A percentile compares a stretch with the other conserved stretches of the same genome.
phyloP scores from a whole-genome alignment of 2,888 invertebrate genomes.

The Stenichneumon culpator region DNA sequence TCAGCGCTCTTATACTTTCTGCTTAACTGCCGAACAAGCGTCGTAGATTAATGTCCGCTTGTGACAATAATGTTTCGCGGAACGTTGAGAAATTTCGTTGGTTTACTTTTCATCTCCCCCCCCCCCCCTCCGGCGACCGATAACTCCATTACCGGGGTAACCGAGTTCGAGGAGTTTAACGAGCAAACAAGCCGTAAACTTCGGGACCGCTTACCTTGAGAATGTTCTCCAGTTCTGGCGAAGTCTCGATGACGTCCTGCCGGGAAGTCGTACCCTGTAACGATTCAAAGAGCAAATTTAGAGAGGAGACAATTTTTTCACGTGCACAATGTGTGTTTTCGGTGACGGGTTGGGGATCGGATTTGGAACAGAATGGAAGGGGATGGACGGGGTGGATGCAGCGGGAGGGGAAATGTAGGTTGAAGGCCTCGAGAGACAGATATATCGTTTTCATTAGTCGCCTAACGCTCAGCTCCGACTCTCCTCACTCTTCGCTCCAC shows the following conservation, averaged over 20 bases:
- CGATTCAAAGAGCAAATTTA: conserved; percentile 13
- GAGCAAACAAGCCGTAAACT: conserved; percentile 45
- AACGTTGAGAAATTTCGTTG: conserved; percentile 20
- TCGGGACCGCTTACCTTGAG: conserved; percentile 87
- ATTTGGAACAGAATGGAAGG: conserved; percentile 41
- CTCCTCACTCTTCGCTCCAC: background rate
- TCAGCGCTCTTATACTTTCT: conserved; percentile 43
- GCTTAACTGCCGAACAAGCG: background rate
- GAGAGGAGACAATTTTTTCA: conserved; percentile 6
- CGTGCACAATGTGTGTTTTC: background rate
- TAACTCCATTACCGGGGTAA: conserved; percentile 30
- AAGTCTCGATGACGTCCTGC: conserved; percentile 86
- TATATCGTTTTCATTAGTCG: conserved; percentile 70
- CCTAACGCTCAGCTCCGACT: conserved; percentile 37
- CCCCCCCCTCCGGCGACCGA: background rate
- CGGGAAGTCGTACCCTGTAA: conserved; percentile 83
- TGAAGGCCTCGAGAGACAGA: conserved; percentile 46
- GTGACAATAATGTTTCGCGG: conserved; percentile 13
- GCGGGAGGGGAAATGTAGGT: conserved; percentile 29
- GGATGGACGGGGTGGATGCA: conserved; percentile 12
- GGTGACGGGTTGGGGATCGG: conserved; percentile 30
- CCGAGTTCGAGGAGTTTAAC: conserved; percentile 7
- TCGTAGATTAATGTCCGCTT: conserved; percentile 19
- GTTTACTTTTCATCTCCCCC: background rate
- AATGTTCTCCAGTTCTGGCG: conserved; percentile 89